phyloP scores from a whole-genome alignment of 2,797 vertebrate genomes.

The Denticeps clupeoides region DNA sequence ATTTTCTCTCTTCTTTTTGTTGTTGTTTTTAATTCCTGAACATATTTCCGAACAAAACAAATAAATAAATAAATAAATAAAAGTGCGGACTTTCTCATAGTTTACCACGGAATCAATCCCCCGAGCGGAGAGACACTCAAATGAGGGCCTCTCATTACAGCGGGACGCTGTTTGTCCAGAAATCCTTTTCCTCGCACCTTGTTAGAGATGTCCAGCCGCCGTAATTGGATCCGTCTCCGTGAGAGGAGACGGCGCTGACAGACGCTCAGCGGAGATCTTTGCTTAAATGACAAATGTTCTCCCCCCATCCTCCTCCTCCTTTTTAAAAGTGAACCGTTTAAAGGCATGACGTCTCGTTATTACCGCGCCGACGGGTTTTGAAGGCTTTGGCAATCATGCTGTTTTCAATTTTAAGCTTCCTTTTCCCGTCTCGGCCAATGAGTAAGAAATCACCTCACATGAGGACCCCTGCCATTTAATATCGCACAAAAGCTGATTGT shows the following conservation, averaged over 20 bases:
- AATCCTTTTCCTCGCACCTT: slow-evolving; percentile 66
- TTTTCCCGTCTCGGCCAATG: slow-evolving; percentile 15
- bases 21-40: slow-evolving; percentile 16
- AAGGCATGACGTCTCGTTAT: slow-evolving; percentile 68
- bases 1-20: slow-evolving; percentile 25
- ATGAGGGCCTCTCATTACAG: slow-evolving; percentile 69
- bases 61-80: slow-evolving; percentile 2
- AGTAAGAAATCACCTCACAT: slow-evolving; percentile 25
- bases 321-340: slow-evolving; percentile 57
- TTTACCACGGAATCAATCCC: slow-evolving; percentile 35
- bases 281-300: slow-evolving; percentile 73
- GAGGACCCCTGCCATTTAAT: slow-evolving; percentile 4
- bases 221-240: slow-evolving; percentile 69
- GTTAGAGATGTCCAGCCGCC: slow-evolving; percentile 68
- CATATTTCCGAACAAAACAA: slow-evolving; percentile 15
- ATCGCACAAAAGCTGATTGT: not conserved
- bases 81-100: slow-evolving; percentile 19
- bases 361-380: slow-evolving; percentile 52
- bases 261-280: slow-evolving; percentile 51
- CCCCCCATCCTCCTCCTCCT: slow-evolving; percentile 29
- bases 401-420: slow-evolving; percentile 33
- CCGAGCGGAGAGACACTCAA: slow-evolving; percentile 46
- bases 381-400: slow-evolving; percentile 56
- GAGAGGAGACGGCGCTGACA: slow-evolving; percentile 56
- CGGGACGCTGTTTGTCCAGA: slow-evolving; percentile 63